Evolutionary conservation across 2,888 invertebrate genomes (phyloP), one percentile per base, ranked within the genome.

Genomic region (Agriopis marginaria): DNA sequence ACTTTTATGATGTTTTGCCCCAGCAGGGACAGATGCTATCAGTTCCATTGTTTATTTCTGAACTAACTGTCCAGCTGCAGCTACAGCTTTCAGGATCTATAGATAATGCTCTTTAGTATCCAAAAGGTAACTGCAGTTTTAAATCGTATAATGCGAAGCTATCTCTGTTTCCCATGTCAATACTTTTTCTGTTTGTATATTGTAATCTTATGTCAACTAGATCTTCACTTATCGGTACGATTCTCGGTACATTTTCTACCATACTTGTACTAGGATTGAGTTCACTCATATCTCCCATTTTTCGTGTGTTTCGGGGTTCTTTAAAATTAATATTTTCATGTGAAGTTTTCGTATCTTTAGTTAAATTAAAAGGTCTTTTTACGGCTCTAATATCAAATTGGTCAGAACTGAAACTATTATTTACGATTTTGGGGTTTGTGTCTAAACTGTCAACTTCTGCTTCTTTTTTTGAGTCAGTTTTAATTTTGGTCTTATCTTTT

Each of bases 221-320:
- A 11, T 69, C 69, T 62, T 69, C 69, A 11, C 65, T 69, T 51
- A 69, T 69, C 3, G 69, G 69, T 14, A 65, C 56, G 14, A 17
- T 49, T n/a, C n/a, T 54, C 32, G 3, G 49, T 14, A 60, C 5
- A 63, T 45, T 53, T n/a, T 23, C 11, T 7, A 17, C 17, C n/a
- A 8, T 42, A 51, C 42, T 42, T 8, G 9, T 7, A 53, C n/a
- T 6, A 17, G 7, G 0, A 51, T 40, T 50, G 3, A 4, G 40
- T 51, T 50, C 17, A 11, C 1, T 7, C 6, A 40, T n/a, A 7
- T 50, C 50, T 50, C 40, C 53, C 32, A 23, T 44, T 10, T 10
- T 45, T 23, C 44, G 40, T 53, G 51, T 12, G 8, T 61, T n/a
- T n/a, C n/a, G 10, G 1, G 39, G n/a, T 62, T 50, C 61, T 60